phyloP scores from a whole-genome alignment of 1,140 invertebrate genomes.

The Ptiloglossa arizonensis region DNA sequence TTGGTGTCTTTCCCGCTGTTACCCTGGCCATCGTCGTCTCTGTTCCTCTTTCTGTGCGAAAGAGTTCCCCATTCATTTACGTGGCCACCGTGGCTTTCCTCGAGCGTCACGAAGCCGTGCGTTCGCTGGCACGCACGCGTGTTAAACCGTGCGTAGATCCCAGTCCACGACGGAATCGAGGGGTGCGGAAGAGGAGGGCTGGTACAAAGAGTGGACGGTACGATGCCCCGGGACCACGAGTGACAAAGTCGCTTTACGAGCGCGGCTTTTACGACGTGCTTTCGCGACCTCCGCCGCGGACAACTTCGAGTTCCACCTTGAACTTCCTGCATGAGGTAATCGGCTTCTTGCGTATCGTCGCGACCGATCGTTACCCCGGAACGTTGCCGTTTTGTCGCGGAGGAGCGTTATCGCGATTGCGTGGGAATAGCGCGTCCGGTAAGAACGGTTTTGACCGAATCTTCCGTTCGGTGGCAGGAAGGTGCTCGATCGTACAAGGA shows the following conservation, averaged over 20 bases:
- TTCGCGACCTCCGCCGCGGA: constrained; percentile 22
- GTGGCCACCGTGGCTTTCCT: constrained; percentile 35
- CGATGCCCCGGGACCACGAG: neutral
- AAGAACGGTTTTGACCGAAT: too few species aligned
- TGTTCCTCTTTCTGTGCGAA: constrained; percentile 48
- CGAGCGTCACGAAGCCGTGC: constrained; percentile 34
- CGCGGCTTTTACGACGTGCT: constrained; percentile 38
- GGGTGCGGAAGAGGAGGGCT: too few species aligned
- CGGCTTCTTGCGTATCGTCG: constrained; percentile 16
- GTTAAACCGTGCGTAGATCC: constrained; percentile 31
- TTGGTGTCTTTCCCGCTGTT: constrained; percentile 15
- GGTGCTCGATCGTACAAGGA: too few species aligned
- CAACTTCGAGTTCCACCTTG: constrained; percentile 37
- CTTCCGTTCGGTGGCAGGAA: too few species aligned
- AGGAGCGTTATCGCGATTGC: neutral
- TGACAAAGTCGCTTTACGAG: constrained; percentile 44
- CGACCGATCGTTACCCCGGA: constrained; percentile 15
- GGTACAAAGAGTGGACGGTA: neutral
- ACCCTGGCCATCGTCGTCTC: constrained; percentile 11
- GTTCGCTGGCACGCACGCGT: neutral
- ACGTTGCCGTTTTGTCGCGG: neutral
- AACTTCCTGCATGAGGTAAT: constrained; percentile 45
- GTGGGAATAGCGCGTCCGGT: neutral
- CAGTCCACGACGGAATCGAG: neutral
- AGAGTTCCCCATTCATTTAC: constrained; percentile 56